A percentile compares a stretch with the other conserved stretches of the same genome.
These are phyloP conservation scores for Pollenia griseotomentosa DNA, from an alignment of 2,888 invertebrate species.

Conservation along the genomic window DNA sequence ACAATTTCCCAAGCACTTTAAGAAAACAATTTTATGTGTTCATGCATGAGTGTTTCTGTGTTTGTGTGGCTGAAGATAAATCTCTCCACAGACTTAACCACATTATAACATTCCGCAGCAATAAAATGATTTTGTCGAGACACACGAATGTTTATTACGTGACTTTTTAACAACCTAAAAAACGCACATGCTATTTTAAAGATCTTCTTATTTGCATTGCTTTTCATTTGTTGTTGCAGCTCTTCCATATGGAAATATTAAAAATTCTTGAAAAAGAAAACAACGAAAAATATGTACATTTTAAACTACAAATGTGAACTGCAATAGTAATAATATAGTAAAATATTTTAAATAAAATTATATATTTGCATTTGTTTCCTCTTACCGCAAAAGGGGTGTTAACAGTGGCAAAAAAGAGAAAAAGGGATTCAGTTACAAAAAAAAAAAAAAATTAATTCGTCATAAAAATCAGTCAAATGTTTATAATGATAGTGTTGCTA, in stretches of 20 bases:
- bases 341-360: conserved; percentile 26
- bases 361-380: neutral
- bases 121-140: conserved; percentile 70
- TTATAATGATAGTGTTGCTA: conserved; percentile 41
- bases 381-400: neutral
- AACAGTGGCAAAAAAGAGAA: neutral
- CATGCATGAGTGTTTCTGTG: neutral
- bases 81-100: conserved; percentile 57
- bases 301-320: conserved; percentile 5
- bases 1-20: conserved; percentile 11
- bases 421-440: neutral
- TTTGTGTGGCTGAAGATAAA: conserved; percentile 28
- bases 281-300: neutral
- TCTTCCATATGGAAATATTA: conserved; percentile 37
- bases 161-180: conserved; percentile 49
- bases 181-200: conserved; percentile 27
- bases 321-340: conserved; percentile 35
- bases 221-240: conserved; percentile 27
- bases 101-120: conserved; percentile 68
- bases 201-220: conserved; percentile 9
- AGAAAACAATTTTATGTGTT: neutral
- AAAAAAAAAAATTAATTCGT: too few relatives aligned
- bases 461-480: conserved; percentile 47
- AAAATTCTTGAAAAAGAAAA: neutral
- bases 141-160: conserved; percentile 70